A percentile compares a stretch with the other conserved stretches of the same genome.
Evolutionary conservation across 2,113 vertebrate genomes (phyloP).

Genomic region (Chloropsis hardwickii): DNA sequence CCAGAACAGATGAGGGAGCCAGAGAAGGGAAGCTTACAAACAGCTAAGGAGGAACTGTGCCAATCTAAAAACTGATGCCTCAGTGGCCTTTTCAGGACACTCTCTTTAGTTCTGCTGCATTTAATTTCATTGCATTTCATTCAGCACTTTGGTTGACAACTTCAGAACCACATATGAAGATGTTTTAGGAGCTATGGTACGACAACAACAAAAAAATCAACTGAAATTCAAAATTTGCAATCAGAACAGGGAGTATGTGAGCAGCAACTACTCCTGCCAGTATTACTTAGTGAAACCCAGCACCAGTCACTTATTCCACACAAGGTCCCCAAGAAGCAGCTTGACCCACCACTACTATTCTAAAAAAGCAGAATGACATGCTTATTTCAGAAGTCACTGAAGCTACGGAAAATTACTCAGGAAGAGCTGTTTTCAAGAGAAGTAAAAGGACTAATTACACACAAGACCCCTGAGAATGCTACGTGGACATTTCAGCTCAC

Average conservation of each 20-base stretch:
- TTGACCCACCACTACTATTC: not conserved
- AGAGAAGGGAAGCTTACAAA: not conserved
- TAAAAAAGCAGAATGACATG: not conserved
- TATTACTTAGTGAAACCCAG: not conserved
- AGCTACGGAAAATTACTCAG: not conserved
- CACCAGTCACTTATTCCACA: not conserved
- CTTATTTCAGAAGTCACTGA: not conserved
- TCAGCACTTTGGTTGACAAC: not conserved
- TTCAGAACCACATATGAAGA: accelerated
- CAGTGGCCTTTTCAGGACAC: not conserved
- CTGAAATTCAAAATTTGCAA: not conserved
- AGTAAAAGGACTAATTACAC: not conserved
- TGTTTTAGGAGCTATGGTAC: not conserved
- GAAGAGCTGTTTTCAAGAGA: not conserved
- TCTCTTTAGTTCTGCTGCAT: not conserved
- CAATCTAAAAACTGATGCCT: not conserved
- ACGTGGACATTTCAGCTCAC: not conserved
- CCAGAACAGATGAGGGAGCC: not conserved
- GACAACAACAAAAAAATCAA: not conserved
- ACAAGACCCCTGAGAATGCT: not conserved
- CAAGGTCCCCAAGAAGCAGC: not conserved
- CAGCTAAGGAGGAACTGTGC: not conserved
- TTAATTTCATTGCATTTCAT: not conserved
- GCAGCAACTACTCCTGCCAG: not conserved
- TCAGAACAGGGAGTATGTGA: not conserved